Conservation (phyloP, 2,888 invertebrate species). For the Xestobium rufovillosum region DNA sequence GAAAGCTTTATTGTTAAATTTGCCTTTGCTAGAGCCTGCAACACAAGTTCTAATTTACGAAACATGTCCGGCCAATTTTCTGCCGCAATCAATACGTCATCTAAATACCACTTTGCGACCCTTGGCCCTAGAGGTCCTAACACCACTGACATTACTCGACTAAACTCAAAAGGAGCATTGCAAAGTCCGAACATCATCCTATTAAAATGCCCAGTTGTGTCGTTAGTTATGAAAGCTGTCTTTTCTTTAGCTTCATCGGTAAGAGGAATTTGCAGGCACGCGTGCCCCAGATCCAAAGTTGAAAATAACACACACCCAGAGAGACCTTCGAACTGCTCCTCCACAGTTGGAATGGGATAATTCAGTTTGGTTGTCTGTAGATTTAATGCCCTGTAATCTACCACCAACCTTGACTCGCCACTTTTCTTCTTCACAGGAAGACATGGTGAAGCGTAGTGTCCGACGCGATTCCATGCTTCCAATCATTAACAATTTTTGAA, state of each 20-base stretch:
- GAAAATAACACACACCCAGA: neutral
- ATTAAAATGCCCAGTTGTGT: conserved; percentile 6
- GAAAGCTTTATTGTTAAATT: conserved; percentile 29
- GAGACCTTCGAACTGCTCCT: neutral
- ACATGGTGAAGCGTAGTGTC: conserved; percentile 18
- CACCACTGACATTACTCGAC: conserved; percentile 11
- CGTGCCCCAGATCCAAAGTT: conserved; percentile 2
- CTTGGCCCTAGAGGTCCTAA: conserved; percentile 13
- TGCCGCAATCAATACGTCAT: conserved; percentile 17
- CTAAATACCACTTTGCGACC: conserved; percentile 15
- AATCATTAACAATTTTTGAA: conserved; percentile 16
- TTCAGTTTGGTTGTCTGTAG: neutral
- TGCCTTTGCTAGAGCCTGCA: conserved; percentile 22
- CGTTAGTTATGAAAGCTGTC: neutral
- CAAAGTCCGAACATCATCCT: conserved; percentile 15
- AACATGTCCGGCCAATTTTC: conserved; percentile 8
- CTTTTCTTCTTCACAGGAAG: neutral
- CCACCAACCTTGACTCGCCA: conserved; percentile 2
- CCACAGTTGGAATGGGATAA: neutral
- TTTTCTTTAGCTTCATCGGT: neutral
- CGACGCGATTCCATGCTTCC: conserved; percentile 15
- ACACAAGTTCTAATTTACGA: conserved; percentile 15
- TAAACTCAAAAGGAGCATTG: conserved; percentile 13
- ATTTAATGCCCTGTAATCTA: conserved; percentile 1
- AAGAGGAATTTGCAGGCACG: neutral